A percentile compares a stretch with the other conserved stretches of the same genome.
phyloP scores from a whole-genome alignment of 2,888 invertebrate genomes.

The Odontothrips loti region DNA sequence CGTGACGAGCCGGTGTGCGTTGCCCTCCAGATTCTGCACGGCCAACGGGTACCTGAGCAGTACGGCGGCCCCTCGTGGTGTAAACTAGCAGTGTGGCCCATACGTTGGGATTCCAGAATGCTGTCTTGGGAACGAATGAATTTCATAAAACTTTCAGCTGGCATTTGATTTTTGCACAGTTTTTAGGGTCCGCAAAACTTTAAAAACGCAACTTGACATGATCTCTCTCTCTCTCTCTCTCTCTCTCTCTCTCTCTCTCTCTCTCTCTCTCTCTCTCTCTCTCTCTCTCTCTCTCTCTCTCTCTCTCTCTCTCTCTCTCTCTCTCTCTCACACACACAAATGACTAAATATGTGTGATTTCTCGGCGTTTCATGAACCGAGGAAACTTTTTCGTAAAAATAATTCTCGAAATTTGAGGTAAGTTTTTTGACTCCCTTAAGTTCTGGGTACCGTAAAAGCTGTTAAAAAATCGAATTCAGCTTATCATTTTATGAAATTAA shows the following conservation, averaged over 20 bases:
- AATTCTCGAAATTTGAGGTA: too few relatives aligned
- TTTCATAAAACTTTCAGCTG: background rate
- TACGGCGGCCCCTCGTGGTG: background rate
- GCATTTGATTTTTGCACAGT: too few relatives aligned
- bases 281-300: too few relatives aligned
- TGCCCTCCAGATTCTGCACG: constrained; percentile 60
- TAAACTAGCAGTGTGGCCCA: background rate
- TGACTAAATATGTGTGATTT: too few relatives aligned
- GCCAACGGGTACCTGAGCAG: constrained; percentile 56
- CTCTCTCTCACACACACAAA: too few relatives aligned
- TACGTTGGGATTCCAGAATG: background rate
- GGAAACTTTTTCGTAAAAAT: too few relatives aligned
- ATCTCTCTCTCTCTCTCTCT: too few relatives aligned
- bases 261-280: too few relatives aligned
- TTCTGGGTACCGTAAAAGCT: background rate
- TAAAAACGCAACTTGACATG: background rate
- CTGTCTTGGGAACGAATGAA: background rate
- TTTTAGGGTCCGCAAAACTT: background rate
- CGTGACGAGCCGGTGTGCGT: constrained; percentile 67
- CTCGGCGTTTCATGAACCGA: too few relatives aligned
- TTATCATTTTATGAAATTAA: background rate
- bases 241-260: too few relatives aligned
- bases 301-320: too few relatives aligned
- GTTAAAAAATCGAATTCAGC: background rate
- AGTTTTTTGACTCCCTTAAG: background rate